These are phyloP conservation scores for Boleophthalmus pectinirostris DNA, from an alignment of 2,113 vertebrate species.

Conservation along the genomic window DNA sequence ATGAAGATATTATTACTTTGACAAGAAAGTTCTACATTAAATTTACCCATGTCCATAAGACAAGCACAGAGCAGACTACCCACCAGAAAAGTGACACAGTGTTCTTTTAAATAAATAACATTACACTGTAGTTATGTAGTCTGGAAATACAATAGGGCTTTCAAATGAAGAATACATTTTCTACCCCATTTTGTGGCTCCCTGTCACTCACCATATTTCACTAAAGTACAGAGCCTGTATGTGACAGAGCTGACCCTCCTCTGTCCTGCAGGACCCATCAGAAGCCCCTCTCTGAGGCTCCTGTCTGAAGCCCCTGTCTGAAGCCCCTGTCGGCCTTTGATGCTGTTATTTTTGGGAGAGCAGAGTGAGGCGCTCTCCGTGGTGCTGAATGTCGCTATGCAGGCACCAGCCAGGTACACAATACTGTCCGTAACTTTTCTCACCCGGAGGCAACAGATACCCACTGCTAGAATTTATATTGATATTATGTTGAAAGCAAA, in stretches of 20 bases:
- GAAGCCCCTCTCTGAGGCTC: background rate
- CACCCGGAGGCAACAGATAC: background rate
- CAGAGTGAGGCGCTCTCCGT: constrained; percentile 3
- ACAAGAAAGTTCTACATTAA: too few relatives aligned
- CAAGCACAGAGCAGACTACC: too few relatives aligned
- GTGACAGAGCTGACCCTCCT: background rate
- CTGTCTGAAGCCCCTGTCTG: background rate
- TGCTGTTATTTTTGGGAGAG: constrained; percentile 7
- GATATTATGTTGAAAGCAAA: background rate
- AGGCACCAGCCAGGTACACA: background rate
- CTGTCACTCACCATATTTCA: background rate
- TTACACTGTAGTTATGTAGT: too few relatives aligned
- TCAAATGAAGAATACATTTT: background rate
- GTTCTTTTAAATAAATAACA: too few relatives aligned
- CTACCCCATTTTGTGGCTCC: background rate
- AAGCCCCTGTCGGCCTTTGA: background rate
- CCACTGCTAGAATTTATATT: constrained; percentile 5
- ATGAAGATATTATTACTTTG: too few relatives aligned
- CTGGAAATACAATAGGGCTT: too few relatives aligned
- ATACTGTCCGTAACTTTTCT: background rate
- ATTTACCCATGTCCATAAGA: too few relatives aligned
- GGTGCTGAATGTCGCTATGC: constrained; percentile 1
- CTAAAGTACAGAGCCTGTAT: background rate
- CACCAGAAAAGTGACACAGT: too few relatives aligned
- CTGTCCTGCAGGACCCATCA: background rate